Evolutionary conservation across 2,113 vertebrate species (phyloP), one percentile per base, ranked within the genome.

Genomic region (Thryonomys swinderianus): DNA sequence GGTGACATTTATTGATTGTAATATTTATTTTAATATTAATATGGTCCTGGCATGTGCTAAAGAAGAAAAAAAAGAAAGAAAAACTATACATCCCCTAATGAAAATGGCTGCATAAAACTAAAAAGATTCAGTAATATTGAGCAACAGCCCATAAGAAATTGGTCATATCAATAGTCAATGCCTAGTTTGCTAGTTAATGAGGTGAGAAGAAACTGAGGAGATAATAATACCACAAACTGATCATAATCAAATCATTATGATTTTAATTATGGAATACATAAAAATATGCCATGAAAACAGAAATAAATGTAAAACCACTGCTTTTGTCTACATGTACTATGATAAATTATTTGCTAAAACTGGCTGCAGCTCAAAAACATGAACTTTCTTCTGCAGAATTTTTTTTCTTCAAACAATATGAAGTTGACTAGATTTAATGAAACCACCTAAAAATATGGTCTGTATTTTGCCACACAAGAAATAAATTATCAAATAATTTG

Each of bases 211-310:
- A 97, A 95, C 25, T 55, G 59, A 93, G 81, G 92, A 96, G 94
- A 95, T 97, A 96, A 97, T 93, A 97, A 84, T 97, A 71, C 93
- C 53, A 95, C 62, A 97, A 97, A 97, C 32, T 89, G 93, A 96
- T 97, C 73, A 92, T 91, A 92, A 96, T 95, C 92, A 92, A 98
- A 97, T 92, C 93, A 92, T 94, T 80, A 97, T 51, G 94, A 27
- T 59, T 73, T 76, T 95, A 97, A 97, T 97, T 96, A 94, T 69
- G 55, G 88, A 92, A 94, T 57, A 89, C 91, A 92, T 32, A 59
- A 20, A 17, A 94, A 73, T 93, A 27, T 62, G 88, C 45, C 4
- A 23, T 82, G 40, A 96, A 91, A 97, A 86, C 95, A 96, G 93
- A 95, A 95, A 96, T 89, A 96, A 89, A 88, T 94, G 86, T 82